Base-by-base conservation (phyloP, 2,888 invertebrate genomes). In the Erebia aethiops region DNA sequence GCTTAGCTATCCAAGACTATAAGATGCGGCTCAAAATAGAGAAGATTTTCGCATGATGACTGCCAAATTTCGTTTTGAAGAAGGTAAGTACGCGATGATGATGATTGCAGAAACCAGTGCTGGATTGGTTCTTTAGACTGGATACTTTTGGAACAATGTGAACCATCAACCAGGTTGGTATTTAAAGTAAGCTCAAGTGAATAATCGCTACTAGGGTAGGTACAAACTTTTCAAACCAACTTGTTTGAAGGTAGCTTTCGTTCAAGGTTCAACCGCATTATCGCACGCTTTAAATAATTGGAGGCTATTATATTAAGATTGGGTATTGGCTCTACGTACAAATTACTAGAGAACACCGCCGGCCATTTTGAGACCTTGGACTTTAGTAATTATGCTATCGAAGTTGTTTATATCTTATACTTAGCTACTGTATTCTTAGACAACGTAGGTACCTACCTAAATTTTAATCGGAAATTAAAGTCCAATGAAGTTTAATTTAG, bases 261-360 rank as follows among this genome's bases (percentile, higher is more conserved):
- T 68, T 49, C 65, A 70, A 72, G 66, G 69, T 70, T 72, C 73
- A 70, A 71, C 73, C 63, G 75, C 73, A 74, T 74, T 72, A 76
- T 73, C 71, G 74, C 75, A 77, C 76, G 75, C 73, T 76, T 76
- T 75, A 72, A 76, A 77, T 77, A 77, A 77, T 77, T 77, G 77
- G 74, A 74, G 71, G 72, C 72, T 75, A 77, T 77, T 77, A 77
- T 74, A 74, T 58, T 57, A 75, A 74, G 72, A 75, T 74, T 75
- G 72, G 74, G 60, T 71, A 75, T 71, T 72, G 74, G 75, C 71
- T 74, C 68, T 67, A 73, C 74, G 73, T 76, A 74, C 60, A 76
- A 75, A 72, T 76, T 72, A 72, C 75, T 75, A 76, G 74, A 74
- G 72, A 71, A 70, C 65, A 70, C 69, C 71, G 75, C 69, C 71